A percentile compares a stretch with the other conserved stretches of the same genome.
Evolutionary conservation across 2,797 vertebrate species (phyloP).

Genomic region (Diglossa cyanea): DNA sequence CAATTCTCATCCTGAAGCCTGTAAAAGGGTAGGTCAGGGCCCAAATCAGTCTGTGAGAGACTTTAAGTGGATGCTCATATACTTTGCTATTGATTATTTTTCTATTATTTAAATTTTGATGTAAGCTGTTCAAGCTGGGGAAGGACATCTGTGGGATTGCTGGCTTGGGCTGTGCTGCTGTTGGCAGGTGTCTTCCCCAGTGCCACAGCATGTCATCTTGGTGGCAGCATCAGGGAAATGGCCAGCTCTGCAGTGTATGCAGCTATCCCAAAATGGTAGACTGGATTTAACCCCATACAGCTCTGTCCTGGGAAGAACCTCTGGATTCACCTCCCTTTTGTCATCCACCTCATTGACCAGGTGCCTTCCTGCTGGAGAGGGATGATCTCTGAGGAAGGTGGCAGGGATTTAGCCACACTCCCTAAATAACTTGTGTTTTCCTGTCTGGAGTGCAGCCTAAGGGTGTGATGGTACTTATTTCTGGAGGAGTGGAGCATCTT

Average conservation of each 20-base stretch:
- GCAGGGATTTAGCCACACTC: not conserved
- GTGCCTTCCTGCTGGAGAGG: not conserved
- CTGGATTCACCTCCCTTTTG: not conserved
- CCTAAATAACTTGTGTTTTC: not conserved
- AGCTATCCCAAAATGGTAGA: not conserved
- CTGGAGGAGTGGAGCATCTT: not conserved
- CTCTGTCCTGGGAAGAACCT: not conserved
- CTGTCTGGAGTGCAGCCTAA: not conserved
- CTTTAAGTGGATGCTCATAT: not conserved
- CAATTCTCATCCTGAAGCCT: not conserved
- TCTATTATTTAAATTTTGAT: not conserved
- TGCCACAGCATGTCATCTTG: not conserved
- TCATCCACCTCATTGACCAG: accelerated
- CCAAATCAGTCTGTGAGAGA: not conserved
- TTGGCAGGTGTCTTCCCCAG: not conserved
- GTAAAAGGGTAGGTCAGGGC: not conserved
- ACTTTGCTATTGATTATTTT: not conserved
- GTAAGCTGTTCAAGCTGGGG: not conserved
- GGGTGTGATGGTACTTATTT: not conserved
- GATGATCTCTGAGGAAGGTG: not conserved
- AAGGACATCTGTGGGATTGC: not conserved
- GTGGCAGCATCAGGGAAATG: not conserved
- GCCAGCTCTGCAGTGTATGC: not conserved
- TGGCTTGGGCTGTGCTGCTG: not conserved
- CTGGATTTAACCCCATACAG: not conserved